Evolutionary conservation across 2,888 invertebrate species (phyloP).

Genomic region (Tachina fera): DNA sequence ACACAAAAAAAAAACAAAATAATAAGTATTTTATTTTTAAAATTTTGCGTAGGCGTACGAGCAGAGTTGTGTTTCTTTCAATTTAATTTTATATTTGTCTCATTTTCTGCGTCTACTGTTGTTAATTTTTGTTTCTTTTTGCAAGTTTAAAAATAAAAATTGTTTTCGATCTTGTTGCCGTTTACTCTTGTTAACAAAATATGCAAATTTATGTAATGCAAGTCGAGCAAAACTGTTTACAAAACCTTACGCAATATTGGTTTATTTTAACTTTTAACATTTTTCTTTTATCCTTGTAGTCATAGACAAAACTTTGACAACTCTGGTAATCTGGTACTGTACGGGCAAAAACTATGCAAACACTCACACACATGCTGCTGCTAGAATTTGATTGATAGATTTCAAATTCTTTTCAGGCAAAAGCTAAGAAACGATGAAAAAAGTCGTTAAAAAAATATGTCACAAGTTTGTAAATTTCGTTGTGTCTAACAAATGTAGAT

Average conservation of each 20-base stretch:
- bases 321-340: no score
- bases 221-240: slow-evolving; percentile 44
- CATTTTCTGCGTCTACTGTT: slow-evolving; percentile 58
- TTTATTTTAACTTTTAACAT: slow-evolving; percentile 43
- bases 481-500: slow-evolving; percentile 62
- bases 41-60: slow-evolving; percentile 69
- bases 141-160: slow-evolving; percentile 55
- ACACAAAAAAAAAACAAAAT: slow-evolving; percentile 29
- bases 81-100: slow-evolving; percentile 45
- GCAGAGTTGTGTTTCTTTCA: slow-evolving; percentile 32
- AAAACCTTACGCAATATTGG: slow-evolving; percentile 67
- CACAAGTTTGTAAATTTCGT: slow-evolving; percentile 64
- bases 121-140: slow-evolving; percentile 5
- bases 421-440: slow-evolving; percentile 1
- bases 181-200: slow-evolving; percentile 70
- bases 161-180: slow-evolving; percentile 48
- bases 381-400: slow-evolving; percentile 69
- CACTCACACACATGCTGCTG: slow-evolving; percentile 50
- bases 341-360: no score
- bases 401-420: slow-evolving; percentile 64
- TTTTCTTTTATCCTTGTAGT: slow-evolving; percentile 38
- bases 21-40: slow-evolving; percentile 57
- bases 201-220: slow-evolving; percentile 69
- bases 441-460: slow-evolving; percentile 56
- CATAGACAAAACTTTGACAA: slow-evolving; percentile 61